Percentiles rank a stretch among this genome's conserved stretches.
These are phyloP conservation scores for Acanthornis magna DNA, from an alignment of 2,797 vertebrate genomes.

Conservation along the genomic window DNA sequence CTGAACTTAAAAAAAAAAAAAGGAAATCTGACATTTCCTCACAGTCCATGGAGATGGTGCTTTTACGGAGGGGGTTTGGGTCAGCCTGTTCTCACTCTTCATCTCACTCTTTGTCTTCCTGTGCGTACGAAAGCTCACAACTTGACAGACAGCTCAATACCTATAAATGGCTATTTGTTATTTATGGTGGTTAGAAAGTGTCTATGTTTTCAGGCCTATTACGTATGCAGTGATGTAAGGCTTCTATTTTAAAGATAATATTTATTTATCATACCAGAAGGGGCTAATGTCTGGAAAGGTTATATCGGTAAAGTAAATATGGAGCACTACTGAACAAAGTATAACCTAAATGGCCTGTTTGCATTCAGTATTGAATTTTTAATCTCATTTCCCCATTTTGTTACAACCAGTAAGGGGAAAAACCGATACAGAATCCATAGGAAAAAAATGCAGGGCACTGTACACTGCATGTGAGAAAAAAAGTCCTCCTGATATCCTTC, in stretches of 20 bases:
- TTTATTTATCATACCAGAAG: slow-evolving; percentile 68
- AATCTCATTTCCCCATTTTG: slow-evolving; percentile 73
- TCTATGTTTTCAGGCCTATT: slow-evolving; percentile 28
- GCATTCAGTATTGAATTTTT: slow-evolving; percentile 67
- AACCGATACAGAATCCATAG: slow-evolving; percentile 42
- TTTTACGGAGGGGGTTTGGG: not conserved
- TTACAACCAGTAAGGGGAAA: slow-evolving; percentile 52
- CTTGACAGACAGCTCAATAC: not conserved
- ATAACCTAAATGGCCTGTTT: slow-evolving; percentile 63
- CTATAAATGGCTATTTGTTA: slow-evolving; percentile 18
- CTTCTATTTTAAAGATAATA: slow-evolving; percentile 70
- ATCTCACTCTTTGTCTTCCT: not conserved
- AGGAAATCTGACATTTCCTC: not conserved
- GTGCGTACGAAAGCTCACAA: not conserved
- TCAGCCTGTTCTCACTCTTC: not conserved
- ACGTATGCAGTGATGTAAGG: slow-evolving; percentile 62
- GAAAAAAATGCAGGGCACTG: slow-evolving; percentile 18
- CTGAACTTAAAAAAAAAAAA: not conserved
- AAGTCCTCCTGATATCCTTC: not conserved
- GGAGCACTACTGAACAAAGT: slow-evolving; percentile 48
- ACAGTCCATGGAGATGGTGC: not conserved
- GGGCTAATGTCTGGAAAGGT: slow-evolving; percentile 66
- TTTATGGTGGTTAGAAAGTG: slow-evolving; percentile 34
- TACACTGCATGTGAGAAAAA: not conserved
- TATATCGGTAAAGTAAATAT: slow-evolving; percentile 70